Percentiles rank a stretch among this genome's conserved stretches.
Evolutionary conservation across 2,113 vertebrate species (phyloP).

Genomic region (Periophthalmus modestus): DNA sequence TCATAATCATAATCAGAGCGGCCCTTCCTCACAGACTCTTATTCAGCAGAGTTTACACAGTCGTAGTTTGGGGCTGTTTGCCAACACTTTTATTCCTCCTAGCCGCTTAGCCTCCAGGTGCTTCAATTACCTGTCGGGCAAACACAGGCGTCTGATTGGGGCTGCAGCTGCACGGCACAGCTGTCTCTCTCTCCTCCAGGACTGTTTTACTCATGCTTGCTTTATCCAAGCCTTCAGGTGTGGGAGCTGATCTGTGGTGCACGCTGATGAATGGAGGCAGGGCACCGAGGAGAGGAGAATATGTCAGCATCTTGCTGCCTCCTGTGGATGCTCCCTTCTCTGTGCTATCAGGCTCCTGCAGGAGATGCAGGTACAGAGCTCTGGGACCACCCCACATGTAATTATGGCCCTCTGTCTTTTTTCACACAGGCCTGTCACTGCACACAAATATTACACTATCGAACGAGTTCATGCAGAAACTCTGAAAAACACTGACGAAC

Average conservation of each 20-base stretch:
- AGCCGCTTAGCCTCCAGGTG: conserved; percentile 27
- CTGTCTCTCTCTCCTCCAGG: conserved; percentile 8
- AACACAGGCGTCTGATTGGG: conserved; percentile 27
- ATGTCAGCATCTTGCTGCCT: not conserved
- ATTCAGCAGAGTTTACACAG: not conserved
- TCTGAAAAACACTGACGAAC: not conserved
- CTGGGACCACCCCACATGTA: conserved; percentile 27
- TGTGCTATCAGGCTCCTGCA: conserved; percentile 8
- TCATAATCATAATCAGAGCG: conserved; percentile 25
- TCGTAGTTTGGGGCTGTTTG: conserved; percentile 21
- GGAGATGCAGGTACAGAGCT: conserved; percentile 2
- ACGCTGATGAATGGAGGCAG: conserved; percentile 27
- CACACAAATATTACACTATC: conserved; percentile 17
- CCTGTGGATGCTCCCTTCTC: not conserved
- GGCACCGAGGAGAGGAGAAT: conserved; percentile 19
- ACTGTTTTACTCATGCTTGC: not conserved
- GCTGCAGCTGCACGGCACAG: conserved; percentile 35
- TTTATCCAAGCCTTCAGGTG: conserved; percentile 35
- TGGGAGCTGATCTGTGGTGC: conserved; percentile 13
- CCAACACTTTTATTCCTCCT: conserved; percentile 47
- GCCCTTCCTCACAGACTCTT: not conserved
- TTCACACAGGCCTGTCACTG: conserved; percentile 11
- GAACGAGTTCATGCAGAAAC: conserved; percentile 14
- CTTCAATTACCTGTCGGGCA: conserved; percentile 47
- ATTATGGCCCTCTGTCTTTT: conserved; percentile 28